Evolutionary conservation across 2,113 vertebrate species (phyloP), one percentile per base, ranked within the genome.

Genomic region (Carettochelys insculpta): DNA sequence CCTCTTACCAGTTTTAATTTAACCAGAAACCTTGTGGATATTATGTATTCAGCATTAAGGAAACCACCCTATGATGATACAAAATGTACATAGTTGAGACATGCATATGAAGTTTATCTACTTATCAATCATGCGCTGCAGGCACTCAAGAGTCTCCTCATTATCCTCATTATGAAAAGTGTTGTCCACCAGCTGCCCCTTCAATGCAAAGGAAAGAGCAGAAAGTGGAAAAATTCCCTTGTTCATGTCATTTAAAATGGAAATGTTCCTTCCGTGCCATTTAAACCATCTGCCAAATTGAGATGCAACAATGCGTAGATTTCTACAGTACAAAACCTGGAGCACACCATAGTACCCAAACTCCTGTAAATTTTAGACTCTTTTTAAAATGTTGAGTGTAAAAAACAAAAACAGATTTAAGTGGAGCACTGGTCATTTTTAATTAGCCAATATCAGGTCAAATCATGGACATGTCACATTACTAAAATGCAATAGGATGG

Each of bases 81-180:
- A 73, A 10, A 38, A 22, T 2, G 5, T 22, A 38, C 68, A 43
- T 43, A 25, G 68, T 43, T 2, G 22, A 43, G 68, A 43, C 3
- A 25, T 43, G 41, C 3, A 27, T 22, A 41, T 43, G 43, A 71
- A 73, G 68, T 11, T n/a, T 73, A 27, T 27, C 12, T 73, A 43
- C 68, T 73, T 3, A 3, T 5, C 5, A 38, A 38, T 48, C 53
- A 4, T 53, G 9, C 1, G 0, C 9, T 0, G 0, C 6, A 0
- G 1, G 9, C 76, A 56, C 76, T 73, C 58, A n/a, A 5, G n/a
- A 19, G 19, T 27, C 56, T 7, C 84, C 53, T 48, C 77, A 54
- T 41, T 27, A 45, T 7, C 84, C 53, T 48, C 77, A 54, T 41
- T 27, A 45, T 13, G 5, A 58, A 34, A 47, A 45, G 54, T 22